Evolutionary conservation across 2,888 invertebrate species (phyloP).

Genomic region (Scrobipalpa costella): DNA sequence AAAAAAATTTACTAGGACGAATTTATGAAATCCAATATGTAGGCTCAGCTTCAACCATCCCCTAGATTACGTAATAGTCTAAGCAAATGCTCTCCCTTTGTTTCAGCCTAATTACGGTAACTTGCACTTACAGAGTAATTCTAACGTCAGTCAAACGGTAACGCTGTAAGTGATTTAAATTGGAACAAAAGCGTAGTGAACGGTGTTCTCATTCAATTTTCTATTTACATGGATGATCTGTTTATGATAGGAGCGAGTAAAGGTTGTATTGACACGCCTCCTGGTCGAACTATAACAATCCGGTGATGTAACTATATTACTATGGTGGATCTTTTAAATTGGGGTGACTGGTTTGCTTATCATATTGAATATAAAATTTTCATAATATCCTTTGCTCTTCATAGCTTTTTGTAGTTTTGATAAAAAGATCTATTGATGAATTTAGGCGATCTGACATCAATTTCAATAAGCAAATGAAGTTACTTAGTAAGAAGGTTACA

Average conservation of each 20-base stretch:
- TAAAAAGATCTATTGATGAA: too few species aligned
- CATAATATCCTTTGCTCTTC: too few species aligned
- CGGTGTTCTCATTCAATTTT: neutral
- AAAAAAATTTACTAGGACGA: too few species aligned
- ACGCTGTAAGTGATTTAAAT: conserved; percentile 2
- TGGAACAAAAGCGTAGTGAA: conserved; percentile 2
- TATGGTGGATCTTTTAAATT: neutral
- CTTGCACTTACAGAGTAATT: neutral
- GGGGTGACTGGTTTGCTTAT: neutral
- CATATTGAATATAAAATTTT: too few species aligned
- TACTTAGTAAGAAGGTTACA: too few species aligned
- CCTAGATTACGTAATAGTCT: conserved; percentile 5
- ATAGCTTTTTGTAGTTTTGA: too few species aligned
- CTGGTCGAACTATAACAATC: neutral
- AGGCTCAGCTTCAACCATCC: neutral
- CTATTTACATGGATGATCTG: conserved; percentile 7
- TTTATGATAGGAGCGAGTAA: neutral
- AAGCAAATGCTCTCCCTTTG: conserved; percentile 3
- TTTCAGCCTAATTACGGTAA: neutral
- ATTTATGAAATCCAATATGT: too few species aligned
- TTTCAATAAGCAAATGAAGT: too few species aligned
- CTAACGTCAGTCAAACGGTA: neutral
- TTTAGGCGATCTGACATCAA: too few species aligned
- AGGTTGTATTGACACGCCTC: conserved; percentile 5
- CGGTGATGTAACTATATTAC: neutral